These are phyloP conservation scores for Pomatostomus ruficeps DNA, from an alignment of 2,113 vertebrate species.

Conservation along the genomic window DNA sequence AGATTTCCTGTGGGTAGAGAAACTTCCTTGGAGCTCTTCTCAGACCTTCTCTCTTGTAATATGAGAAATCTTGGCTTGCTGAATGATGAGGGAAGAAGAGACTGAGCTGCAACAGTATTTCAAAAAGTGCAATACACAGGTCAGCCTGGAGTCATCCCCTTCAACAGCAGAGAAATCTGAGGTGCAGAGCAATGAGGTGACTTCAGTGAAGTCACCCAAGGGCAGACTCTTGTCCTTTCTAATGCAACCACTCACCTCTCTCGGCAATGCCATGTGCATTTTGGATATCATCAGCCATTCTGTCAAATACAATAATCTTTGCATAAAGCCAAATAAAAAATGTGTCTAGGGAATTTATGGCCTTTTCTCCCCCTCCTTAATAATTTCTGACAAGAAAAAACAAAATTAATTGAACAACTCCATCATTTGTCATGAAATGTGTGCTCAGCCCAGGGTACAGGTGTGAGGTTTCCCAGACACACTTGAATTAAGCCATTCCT, in stretches of 20 bases:
- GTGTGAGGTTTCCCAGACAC: neutral
- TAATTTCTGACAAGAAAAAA: neutral
- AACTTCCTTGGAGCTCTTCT: neutral
- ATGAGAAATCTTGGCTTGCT: neutral
- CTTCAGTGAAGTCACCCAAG: neutral
- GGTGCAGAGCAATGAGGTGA: neutral
- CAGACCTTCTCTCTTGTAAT: neutral
- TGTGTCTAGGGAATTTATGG: accelerated
- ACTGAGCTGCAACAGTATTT: neutral
- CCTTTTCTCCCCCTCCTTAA: no score
- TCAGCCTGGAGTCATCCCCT: neutral
- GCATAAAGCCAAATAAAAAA: neutral
- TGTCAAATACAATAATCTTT: neutral
- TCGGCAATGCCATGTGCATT: neutral
- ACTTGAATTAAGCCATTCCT: neutral
- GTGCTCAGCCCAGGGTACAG: neutral
- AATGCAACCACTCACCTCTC: neutral
- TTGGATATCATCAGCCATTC: neutral
- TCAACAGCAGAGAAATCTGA: neutral
- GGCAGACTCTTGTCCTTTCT: neutral
- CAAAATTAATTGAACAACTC: neutral
- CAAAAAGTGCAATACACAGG: neutral
- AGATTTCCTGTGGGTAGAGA: neutral
- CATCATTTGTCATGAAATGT: neutral
- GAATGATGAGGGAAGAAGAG: neutral